A percentile compares a stretch with the other conserved stretches of the same genome.
Evolutionary conservation across 2,797 vertebrate species (phyloP).

Genomic region (Cossypha caffra): DNA sequence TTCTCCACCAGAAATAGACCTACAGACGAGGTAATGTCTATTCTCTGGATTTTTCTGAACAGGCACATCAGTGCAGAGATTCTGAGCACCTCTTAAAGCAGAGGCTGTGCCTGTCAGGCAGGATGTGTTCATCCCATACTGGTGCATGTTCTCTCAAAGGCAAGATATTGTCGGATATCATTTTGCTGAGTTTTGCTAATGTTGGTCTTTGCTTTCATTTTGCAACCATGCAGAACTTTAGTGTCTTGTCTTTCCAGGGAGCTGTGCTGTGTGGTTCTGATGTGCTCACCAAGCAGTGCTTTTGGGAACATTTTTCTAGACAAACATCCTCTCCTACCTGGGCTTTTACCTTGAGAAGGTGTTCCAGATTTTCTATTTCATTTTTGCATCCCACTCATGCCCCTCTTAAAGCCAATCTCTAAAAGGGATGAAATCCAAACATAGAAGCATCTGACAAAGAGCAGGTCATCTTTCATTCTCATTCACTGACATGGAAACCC

Average conservation of each 20-base stretch:
- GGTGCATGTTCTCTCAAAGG: not conserved
- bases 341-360: not conserved
- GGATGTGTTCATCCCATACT: not conserved
- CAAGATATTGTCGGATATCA: not conserved
- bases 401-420: not conserved
- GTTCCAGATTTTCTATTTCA: not conserved
- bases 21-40: not conserved
- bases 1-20: not conserved
- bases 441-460: not conserved
- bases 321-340: not conserved
- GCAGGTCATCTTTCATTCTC: not conserved
- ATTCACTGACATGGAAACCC: not conserved
- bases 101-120: not conserved
- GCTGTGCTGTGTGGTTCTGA: not conserved
- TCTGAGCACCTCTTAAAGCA: not conserved
- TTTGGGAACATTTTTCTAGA: not conserved
- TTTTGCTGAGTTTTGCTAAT: not conserved
- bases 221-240: not conserved
- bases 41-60: not conserved
- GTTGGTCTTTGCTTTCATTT: not conserved
- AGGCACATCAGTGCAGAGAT: not conserved
- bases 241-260: not conserved
- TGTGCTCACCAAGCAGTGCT: not conserved
- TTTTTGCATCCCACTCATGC: not conserved
- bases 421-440: not conserved